Conservation (phyloP, 2,888 invertebrate species). For the Troglohyphantes excavatus region DNA sequence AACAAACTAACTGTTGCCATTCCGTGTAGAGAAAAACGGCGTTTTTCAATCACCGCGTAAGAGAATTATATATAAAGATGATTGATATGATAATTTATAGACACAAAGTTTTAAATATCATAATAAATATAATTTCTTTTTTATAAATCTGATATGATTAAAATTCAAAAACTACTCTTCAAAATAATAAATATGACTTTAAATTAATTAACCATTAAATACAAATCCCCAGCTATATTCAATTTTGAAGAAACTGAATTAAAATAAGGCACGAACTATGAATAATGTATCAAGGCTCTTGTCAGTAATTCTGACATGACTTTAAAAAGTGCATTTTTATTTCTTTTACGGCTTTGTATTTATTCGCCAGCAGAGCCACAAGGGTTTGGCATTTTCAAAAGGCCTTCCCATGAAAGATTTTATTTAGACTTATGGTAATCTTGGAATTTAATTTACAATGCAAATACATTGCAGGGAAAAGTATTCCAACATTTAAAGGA, state of each 20-base stretch:
- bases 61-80: too few relatives aligned
- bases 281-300: conserved; percentile 31
- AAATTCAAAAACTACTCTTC: too few relatives aligned
- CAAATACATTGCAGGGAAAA: conserved; percentile 33
- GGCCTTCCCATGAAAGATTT: conserved; percentile 31
- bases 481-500: conserved; percentile 45
- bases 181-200: too few relatives aligned
- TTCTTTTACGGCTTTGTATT: not conserved
- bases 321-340: conserved; percentile 3
- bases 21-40: too few relatives aligned
- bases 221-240: too few relatives aligned
- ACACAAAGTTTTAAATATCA: too few relatives aligned
- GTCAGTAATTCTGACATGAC: conserved; percentile 27
- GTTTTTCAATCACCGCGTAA: too few relatives aligned
- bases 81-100: too few relatives aligned
- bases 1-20: too few relatives aligned
- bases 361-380: not conserved
- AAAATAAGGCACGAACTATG: conserved; percentile 5
- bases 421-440: conserved; percentile 63
- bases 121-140: too few relatives aligned
- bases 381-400: conserved; percentile 37
- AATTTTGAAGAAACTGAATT: conserved; percentile 11
- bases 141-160: too few relatives aligned
- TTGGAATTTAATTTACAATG: conserved; percentile 30
- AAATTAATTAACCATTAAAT: too few relatives aligned